phyloP scores from a whole-genome alignment of 2,888 invertebrate genomes.

The Terebella lapidaria region DNA sequence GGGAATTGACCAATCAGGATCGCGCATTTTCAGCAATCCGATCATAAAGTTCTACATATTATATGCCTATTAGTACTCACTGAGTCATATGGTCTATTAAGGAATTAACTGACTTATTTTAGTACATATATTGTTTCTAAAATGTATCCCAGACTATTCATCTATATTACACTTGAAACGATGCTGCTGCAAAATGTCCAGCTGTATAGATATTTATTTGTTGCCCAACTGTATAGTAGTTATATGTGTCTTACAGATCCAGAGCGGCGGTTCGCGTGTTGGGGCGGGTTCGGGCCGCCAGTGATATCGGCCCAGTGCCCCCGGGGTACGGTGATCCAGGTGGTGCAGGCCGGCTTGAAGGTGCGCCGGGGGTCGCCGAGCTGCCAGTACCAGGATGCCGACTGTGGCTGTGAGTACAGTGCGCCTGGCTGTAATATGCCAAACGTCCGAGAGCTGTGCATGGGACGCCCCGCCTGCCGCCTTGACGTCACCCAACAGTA shows the following conservation, averaged over 20 bases:
- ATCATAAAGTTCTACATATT: too few species aligned
- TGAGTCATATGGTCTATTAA: too few species aligned
- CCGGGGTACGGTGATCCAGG: slow-evolving; percentile 19
- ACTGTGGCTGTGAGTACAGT: slow-evolving; percentile 20
- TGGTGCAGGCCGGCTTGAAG: slow-evolving; percentile 19
- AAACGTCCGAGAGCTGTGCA: slow-evolving; percentile 17
- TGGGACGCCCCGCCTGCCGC: slow-evolving; percentile 18
- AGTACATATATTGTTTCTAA: too few species aligned
- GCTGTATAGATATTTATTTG: too few species aligned
- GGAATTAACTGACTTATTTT: too few species aligned
- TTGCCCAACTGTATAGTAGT: neutral
- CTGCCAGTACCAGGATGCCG: slow-evolving; percentile 7
- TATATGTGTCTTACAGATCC: neutral
- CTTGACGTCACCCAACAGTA: slow-evolving; percentile 24
- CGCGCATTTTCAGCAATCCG: too few species aligned
- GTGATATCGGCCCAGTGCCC: slow-evolving; percentile 23
- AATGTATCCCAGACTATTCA: too few species aligned
- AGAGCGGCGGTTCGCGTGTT: slow-evolving; percentile 19
- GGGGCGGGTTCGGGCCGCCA: slow-evolving; percentile 23
- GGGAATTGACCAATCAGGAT: too few species aligned
- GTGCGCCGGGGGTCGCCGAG: slow-evolving; percentile 8
- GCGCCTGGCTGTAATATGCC: slow-evolving; percentile 19
- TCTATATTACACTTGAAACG: too few species aligned
- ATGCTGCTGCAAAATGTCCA: too few species aligned
- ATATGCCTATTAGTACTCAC: too few species aligned